Percentiles rank a stretch among this genome's conserved stretches.
Evolutionary conservation across 2,797 vertebrate genomes (phyloP).

Genomic region (Arrhamphus sclerolepis): DNA sequence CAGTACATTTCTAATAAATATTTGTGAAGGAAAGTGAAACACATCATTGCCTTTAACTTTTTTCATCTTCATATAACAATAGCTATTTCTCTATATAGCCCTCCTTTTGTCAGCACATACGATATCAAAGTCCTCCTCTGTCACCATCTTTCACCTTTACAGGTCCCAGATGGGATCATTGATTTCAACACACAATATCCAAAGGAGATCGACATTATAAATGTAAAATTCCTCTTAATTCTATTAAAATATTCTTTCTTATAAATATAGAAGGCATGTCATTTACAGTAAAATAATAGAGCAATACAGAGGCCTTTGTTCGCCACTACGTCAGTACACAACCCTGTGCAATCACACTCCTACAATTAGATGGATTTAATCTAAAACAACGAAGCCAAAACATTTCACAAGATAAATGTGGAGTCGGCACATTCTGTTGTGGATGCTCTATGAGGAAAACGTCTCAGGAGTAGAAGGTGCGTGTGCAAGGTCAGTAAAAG

Average conservation of each 20-base stretch:
- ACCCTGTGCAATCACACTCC: background rate
- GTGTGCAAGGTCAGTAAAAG: background rate
- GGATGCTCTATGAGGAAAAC: background rate
- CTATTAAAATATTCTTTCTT: slow-evolving; percentile 52
- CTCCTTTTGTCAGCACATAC: slow-evolving; percentile 3
- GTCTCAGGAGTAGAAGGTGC: too few species aligned
- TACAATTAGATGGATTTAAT: background rate
- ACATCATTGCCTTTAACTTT: background rate
- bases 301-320: too few species aligned
- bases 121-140: background rate
- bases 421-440: slow-evolving; percentile 1
- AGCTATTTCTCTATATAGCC: background rate
- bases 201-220: too few species aligned
- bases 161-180: background rate
- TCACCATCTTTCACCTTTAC: background rate
- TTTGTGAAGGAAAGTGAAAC: slow-evolving; percentile 38
- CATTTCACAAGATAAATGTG: background rate
- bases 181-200: too few species aligned
- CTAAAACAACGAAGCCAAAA: too few species aligned
- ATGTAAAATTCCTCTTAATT: background rate
- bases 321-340: too few species aligned
- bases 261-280: slow-evolving; percentile 27
- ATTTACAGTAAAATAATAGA: too few species aligned
- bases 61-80: background rate
- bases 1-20: slow-evolving; percentile 30